Percentiles rank a stretch among this genome's conserved stretches.
Evolutionary conservation across 2,113 vertebrate species (phyloP).

Genomic region (Lagopus leucura): DNA sequence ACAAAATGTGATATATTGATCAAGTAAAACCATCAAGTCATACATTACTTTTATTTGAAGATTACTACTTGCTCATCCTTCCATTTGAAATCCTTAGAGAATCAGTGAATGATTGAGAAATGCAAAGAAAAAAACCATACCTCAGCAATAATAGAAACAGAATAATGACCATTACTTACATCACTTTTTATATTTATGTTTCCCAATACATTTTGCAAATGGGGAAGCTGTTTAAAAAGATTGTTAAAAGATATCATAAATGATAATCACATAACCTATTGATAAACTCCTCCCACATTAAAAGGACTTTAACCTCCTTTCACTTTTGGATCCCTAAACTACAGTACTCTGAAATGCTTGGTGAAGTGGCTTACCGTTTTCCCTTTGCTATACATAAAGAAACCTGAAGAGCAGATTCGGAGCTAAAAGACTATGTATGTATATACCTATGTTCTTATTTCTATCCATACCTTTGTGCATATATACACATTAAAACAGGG

Average conservation of each 20-base stretch:
- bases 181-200: neutral
- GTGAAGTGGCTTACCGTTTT: neutral
- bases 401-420: neutral
- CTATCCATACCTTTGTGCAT: fast-evolving
- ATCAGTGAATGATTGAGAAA: neutral
- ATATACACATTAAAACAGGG: neutral
- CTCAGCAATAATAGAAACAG: neutral
- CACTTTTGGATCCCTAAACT: neutral
- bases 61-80: neutral
- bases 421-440: neutral
- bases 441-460: fast-evolving
- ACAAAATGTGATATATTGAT: neutral
- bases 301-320: neutral
- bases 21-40: neutral
- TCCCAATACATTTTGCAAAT: neutral
- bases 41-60: neutral
- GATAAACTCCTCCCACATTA: neutral
- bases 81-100: neutral
- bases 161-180: neutral
- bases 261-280: neutral
- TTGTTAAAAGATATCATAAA: neutral
- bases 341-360: neutral
- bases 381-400: neutral
- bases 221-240: neutral
- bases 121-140: neutral